Conservation (phyloP, 2,888 invertebrate species). For the Stenotaenia linearis region DNA sequence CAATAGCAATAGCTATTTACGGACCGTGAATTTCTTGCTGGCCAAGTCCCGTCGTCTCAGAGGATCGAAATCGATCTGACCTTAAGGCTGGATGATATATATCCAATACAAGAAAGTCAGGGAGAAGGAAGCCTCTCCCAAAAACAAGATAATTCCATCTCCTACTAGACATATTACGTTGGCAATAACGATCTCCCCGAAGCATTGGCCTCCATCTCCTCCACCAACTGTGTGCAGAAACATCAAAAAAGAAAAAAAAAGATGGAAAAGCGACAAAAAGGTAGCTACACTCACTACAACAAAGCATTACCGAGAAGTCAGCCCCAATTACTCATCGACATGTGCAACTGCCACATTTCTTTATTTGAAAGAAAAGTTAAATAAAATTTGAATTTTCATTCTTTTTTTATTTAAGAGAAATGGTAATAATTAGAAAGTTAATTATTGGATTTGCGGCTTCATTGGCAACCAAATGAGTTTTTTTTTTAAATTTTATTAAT, state of each 20-base stretch:
- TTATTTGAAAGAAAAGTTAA: background rate
- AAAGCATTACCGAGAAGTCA: background rate
- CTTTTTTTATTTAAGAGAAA: too few species aligned
- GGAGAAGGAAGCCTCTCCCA: background rate
- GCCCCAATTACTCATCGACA: background rate
- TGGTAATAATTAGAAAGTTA: too few species aligned
- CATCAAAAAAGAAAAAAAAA: background rate
- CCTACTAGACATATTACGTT: slow-evolving; percentile 8
- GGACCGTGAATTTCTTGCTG: slow-evolving; percentile 3
- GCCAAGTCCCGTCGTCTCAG: background rate
- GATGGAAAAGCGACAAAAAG: background rate
- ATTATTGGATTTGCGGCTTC: too few species aligned
- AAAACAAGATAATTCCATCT: slow-evolving; percentile 26
- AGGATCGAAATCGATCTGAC: slow-evolving; percentile 24
- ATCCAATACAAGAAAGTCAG: slow-evolving; percentile 11
- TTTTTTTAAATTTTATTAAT: too few species aligned
- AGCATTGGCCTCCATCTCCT: slow-evolving; percentile 10
- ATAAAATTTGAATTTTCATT: too few species aligned
- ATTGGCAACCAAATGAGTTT: too few species aligned
- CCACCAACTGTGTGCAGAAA: background rate
- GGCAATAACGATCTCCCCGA: slow-evolving; percentile 12
- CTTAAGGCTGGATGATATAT: slow-evolving; percentile 22
- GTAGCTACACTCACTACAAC: background rate
- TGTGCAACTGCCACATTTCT: background rate
- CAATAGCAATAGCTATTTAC: background rate